Evolutionary conservation across 2,113 vertebrate genomes (phyloP).

Genomic region (Paralichthys olivaceus): DNA sequence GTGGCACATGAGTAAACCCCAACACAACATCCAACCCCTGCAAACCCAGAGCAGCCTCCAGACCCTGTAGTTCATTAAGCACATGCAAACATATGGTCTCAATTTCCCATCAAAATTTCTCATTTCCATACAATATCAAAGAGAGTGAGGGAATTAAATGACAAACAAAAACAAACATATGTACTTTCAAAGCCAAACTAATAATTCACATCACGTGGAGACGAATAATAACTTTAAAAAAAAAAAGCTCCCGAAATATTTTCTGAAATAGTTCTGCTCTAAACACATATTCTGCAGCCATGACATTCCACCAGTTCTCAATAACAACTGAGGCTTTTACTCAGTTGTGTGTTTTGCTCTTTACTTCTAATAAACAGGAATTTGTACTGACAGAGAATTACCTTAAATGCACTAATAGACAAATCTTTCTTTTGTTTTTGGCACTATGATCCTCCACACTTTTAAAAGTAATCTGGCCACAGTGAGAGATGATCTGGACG

Average conservation of each 20-base stretch:
- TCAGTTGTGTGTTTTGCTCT: too few species aligned
- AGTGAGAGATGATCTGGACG: constrained; percentile 44
- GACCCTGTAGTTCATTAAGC: constrained; percentile 94
- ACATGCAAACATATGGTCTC: constrained; percentile 91
- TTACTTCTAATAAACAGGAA: too few species aligned
- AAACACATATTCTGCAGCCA: constrained; percentile 59
- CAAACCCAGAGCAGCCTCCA: constrained; percentile 74
- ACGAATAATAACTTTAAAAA: constrained; percentile 88
- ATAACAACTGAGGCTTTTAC: constrained; percentile 1
- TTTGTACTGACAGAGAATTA: not conserved
- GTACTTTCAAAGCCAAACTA: constrained; percentile 90
- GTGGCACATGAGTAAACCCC: constrained; percentile 65
- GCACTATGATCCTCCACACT: constrained; percentile 2
- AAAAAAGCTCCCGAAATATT: constrained; percentile 83
- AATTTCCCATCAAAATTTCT: constrained; percentile 93
- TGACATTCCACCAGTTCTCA: constrained; percentile 38
- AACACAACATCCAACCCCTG: constrained; percentile 80
- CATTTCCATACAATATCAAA: constrained; percentile 96
- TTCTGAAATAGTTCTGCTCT: constrained; percentile 51
- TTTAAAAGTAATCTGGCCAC: constrained; percentile 53
- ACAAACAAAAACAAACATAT: constrained; percentile 90
- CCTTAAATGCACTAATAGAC: constrained; percentile 33
- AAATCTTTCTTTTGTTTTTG: constrained; percentile 14
- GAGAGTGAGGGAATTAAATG: constrained; percentile 88
- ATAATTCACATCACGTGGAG: constrained; percentile 92